Evolutionary conservation across 2,888 invertebrate species (phyloP), one percentile per base, ranked within the genome.

Genomic region (Salpingus planirostris): DNA sequence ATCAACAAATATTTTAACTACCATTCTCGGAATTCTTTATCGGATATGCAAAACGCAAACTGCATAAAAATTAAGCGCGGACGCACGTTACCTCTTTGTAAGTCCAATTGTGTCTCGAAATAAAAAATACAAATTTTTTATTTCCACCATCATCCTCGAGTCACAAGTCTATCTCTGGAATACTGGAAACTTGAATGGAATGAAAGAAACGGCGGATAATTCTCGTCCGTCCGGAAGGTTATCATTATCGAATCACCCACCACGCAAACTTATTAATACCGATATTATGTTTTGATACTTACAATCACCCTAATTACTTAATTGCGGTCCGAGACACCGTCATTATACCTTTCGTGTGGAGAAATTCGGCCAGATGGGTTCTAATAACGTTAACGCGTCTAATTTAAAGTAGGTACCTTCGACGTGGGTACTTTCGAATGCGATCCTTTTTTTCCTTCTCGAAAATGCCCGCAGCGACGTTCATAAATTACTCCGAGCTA

Each of bases 41-140:
- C 52, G 55, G 55, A 55, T 55, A 55, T 55, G 55, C 50, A 52
- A 54, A 55, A 55, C 55, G 52, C 47, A 40, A 40, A 36, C 46
- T 47, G 55, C 47, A 55, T 55, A 52, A 52, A 55, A 54, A 55
- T 53, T 49, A 53, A 44, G 33, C 29, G 33, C 18, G 29, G 39
- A 45, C 38, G 46, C 46, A 49, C 44, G 45, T 46, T 46, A 50
- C 47, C 44, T 50, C 44, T 49, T 44, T 47, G 45, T 45, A 46
- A 36, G 44, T 45, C 49, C 45, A 43, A 47, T 46, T 47, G n/a
- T n/a, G n/a, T n/a, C n/a, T n/a, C n/a, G n/a, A n/a, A n/a, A n/a
- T n/a, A n/a, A n/a, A n/a, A n/a, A n/a, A n/a, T n/a, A n/a, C n/a
- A n/a, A n/a, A n/a, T n/a, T n/a, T n/a, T n/a, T n/a, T n/a, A n/a